Base-by-base conservation (phyloP, 2,113 vertebrate species). In the Agelaius phoeniceus region DNA sequence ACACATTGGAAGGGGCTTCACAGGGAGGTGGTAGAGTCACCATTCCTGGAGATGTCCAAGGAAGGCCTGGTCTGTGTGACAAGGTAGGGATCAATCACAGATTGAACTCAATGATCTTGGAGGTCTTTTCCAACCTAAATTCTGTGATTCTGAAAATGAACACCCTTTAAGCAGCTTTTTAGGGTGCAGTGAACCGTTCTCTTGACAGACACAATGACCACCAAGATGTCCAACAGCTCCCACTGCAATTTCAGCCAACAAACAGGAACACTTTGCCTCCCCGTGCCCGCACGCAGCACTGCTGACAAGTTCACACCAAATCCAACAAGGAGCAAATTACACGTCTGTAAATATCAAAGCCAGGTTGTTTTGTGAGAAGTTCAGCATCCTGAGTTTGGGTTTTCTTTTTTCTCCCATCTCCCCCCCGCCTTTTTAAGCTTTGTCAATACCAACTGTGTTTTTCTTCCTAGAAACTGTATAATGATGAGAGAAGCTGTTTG, bases 281-380 rank as follows among this genome's bases (percentile, higher is more conserved):
- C 18, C 0, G 0, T 1, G 48, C 71, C 57, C 46, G 17, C 11
- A 4, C 0, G 0, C 66, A 73, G n/a, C 10, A 51, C 33, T 0
- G 5, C 90, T 78, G 85, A 63, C 21, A 7, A 83, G 82, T 87
- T 97, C 67, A 84, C 84, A 83, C 57, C 58, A 95, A 96, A 97
- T 93, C 95, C 90, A 4, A 80, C 92, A 84, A 90, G 89, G 84
- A 96, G 55, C 69, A 91, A 97, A 97, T 89, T 78, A 86, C 68
- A 69, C 92, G 83, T 95, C 71, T 91, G 87, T 89, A 97, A 97
- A 97, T 97, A 97, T 94, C 94, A 98, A 95, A 96, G 86, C 76
- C 35, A 51, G 69, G 88, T 93, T 97, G 89, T 96, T 96, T 94
- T 62, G 67, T 5, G 16, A 95, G 88, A 90, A 84, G 77, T 94